These are phyloP conservation scores for Drosophila ananassae DNA, from an alignment of 1,140 invertebrate genomes.

Conservation along the genomic window DNA sequence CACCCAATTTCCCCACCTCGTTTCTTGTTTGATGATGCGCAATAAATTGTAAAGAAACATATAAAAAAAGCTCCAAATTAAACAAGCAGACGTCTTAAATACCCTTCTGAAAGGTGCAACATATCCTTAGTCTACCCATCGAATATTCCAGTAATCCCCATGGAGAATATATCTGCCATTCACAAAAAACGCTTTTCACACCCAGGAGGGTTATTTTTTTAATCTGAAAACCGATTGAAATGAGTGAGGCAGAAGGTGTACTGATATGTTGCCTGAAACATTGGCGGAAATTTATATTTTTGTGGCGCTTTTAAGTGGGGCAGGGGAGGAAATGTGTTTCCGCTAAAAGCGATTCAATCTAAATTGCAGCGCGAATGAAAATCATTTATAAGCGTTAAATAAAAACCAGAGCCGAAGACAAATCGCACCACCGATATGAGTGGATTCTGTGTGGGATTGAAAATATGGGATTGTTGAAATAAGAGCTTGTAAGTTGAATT, in stretches of 20 bases:
- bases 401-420: constrained; percentile 39
- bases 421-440: constrained; percentile 38
- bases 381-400: constrained; percentile 58
- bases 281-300: constrained; percentile 32
- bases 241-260: background rate
- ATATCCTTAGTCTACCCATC: constrained; percentile 10
- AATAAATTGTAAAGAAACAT: constrained; percentile 58
- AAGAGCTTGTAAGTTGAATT: constrained; percentile 1
- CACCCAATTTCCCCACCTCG: constrained; percentile 5
- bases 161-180: constrained; percentile 4
- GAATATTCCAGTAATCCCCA: constrained; percentile 19
- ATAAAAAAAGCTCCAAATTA: background rate
- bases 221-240: constrained; percentile 28
- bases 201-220: constrained; percentile 19
- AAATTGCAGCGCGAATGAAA: constrained; percentile 63
- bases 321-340: constrained; percentile 19
- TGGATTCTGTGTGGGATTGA: constrained; percentile 1
- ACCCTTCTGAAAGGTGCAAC: constrained; percentile 4
- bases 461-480: background rate
- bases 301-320: constrained; percentile 7
- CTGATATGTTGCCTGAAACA: constrained; percentile 11
- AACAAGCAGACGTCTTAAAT: constrained; percentile 18
- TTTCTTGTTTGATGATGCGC: constrained; percentile 60
- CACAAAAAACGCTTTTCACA: constrained; percentile 9
- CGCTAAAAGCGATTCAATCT: constrained; percentile 52